These are phyloP conservation scores for Diachrysia chrysitis DNA, from an alignment of 2,888 invertebrate genomes.

Conservation along the genomic window DNA sequence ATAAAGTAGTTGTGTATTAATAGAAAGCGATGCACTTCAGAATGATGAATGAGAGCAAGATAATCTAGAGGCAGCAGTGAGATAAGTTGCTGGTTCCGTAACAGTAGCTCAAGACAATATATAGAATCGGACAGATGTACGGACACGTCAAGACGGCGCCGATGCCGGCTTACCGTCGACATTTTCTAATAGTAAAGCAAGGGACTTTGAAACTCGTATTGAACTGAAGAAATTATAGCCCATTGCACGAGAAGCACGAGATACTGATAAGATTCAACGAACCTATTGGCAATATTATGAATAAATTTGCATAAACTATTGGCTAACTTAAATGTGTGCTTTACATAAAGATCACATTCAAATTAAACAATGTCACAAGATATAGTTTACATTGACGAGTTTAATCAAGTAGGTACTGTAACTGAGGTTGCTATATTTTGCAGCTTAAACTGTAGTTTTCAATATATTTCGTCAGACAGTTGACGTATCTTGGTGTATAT, in stretches of 20 bases:
- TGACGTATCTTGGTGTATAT: neutral
- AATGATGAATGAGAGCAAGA: slow-evolving; percentile 69
- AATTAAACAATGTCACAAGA: slow-evolving; percentile 20
- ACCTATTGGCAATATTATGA: slow-evolving; percentile 39
- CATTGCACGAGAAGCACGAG: slow-evolving; percentile 21
- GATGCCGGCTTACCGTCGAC: slow-evolving; percentile 19
- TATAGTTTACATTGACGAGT: slow-evolving; percentile 12
- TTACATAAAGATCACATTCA: slow-evolving; percentile 26
- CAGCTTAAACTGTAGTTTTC: neutral
- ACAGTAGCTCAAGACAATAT: slow-evolving; percentile 61
- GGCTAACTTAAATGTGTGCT: slow-evolving; percentile 18
- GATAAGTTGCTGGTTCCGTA: slow-evolving; percentile 61
- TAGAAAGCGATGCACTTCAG: slow-evolving; percentile 67
- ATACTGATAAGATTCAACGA: slow-evolving; percentile 42
- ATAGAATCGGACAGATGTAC: slow-evolving; percentile 50
- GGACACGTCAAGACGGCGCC: slow-evolving; percentile 28
- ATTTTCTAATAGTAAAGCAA: slow-evolving; percentile 29
- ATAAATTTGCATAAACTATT: slow-evolving; percentile 43
- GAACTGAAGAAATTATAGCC: slow-evolving; percentile 19
- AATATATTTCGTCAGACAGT: neutral
- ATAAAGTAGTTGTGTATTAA: slow-evolving; percentile 58
- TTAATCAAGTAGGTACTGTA: neutral
- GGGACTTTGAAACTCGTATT: slow-evolving; percentile 8
- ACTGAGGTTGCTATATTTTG: neutral
- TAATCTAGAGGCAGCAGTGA: slow-evolving; percentile 65